Conservation (phyloP, 1,140 invertebrate species). For the Prorops nasuta region DNA sequence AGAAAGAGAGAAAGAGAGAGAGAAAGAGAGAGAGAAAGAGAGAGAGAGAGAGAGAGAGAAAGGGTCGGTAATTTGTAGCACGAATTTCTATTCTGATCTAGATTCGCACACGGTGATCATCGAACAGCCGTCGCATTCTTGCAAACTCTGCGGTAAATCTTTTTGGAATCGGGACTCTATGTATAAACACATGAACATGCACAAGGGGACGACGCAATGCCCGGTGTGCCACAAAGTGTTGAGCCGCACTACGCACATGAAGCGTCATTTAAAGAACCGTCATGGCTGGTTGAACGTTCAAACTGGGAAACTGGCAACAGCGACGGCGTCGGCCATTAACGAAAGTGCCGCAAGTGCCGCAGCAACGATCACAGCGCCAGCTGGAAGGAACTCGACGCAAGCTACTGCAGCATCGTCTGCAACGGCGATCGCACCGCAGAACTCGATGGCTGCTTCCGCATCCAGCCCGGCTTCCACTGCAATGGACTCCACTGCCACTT, state of each 20-base stretch:
- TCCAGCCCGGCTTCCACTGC: constrained; percentile 31
- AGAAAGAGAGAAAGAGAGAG: too few species aligned
- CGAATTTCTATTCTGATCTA: constrained; percentile 53
- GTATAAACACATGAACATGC: constrained; percentile 60
- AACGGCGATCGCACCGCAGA: background rate
- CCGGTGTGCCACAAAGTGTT: constrained; percentile 57
- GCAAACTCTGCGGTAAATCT: constrained; percentile 58
- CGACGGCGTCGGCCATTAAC: constrained; percentile 19
- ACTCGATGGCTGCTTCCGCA: constrained; percentile 19
- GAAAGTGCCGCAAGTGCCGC: constrained; percentile 9
- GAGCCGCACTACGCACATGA: constrained; percentile 56
- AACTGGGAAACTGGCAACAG: constrained; percentile 31
- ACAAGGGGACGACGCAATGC: constrained; percentile 57
- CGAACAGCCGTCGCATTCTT: constrained; percentile 56
- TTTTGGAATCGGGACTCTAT: constrained; percentile 58
- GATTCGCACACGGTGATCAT: constrained; percentile 56
- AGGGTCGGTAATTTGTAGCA: constrained; percentile 21
- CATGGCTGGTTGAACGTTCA: constrained; percentile 54
- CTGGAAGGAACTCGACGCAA: background rate
- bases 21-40: background rate
- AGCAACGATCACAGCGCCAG: constrained; percentile 5
- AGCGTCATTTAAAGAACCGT: constrained; percentile 55
- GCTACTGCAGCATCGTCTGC: constrained; percentile 7
- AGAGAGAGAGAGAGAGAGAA: background rate
- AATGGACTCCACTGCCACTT: constrained; percentile 41